Evolutionary conservation across 2,113 vertebrate genomes (phyloP), one percentile per base, ranked within the genome.

Genomic region (Recurvirostra avosetta): DNA sequence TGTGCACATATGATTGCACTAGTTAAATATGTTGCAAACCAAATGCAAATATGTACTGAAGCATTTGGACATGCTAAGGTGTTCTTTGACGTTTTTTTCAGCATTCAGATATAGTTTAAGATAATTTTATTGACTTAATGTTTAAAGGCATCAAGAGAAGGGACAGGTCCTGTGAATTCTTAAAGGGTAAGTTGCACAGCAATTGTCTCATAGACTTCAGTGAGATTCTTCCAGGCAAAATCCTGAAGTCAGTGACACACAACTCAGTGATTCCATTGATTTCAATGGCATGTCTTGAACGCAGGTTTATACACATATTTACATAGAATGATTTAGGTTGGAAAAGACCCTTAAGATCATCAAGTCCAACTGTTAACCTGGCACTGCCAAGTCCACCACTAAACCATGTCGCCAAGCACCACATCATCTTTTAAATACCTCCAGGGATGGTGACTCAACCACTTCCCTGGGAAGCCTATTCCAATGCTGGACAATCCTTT

Each of bases 1-100:
- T 89, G 70, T 88, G 41, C 59, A 32, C 52, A 26, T 65, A 66
- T 62, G 59, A 49, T 86, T 74, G 36, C 21, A 71, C 70, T 90
- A 73, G 50, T 95, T 95, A 91, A 96, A 65, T 80, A 71, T 43
- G 43, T 83, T 85, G 71, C 86, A 92, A 95, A 73, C 38, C 15
- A 43, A 88, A 88, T 9, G 8, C 59, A 73, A 80, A 61, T 90
- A 34, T 38, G 52, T 73, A 63, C 23, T 43, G 56, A 94, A 90
- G 45, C 58, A 22, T 93, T 94, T 95, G 40, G 59, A 47, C 27
- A 56, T 32, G 53, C 29, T 65, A 29, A 72, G 38, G 21, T 90
- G 63, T 17, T 47, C 26, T 58, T 49, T 30, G 41, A 29, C 25
- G 5, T 15, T 87, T 91, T 84, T 73, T 47, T 62, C n/a, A 56